Percentiles rank a stretch among this genome's conserved stretches.
These are phyloP conservation scores for Gryllus bimaculatus DNA, from an alignment of 1,140 invertebrate genomes.

Conservation along the genomic window DNA sequence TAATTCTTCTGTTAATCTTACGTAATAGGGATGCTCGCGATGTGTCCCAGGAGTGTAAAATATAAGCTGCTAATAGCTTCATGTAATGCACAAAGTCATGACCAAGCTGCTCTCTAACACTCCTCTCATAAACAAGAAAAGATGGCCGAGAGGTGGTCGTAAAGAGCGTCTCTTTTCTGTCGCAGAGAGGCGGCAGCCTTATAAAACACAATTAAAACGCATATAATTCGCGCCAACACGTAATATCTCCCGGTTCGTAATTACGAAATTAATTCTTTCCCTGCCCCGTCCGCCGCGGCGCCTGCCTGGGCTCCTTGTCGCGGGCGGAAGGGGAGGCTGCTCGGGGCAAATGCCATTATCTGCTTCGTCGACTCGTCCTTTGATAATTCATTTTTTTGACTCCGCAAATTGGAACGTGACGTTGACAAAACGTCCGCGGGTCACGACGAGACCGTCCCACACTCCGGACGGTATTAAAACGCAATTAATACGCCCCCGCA, in stretches of 20 bases:
- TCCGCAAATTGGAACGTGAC: slow-evolving; percentile 3
- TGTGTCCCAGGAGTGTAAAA: not conserved
- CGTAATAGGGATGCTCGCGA: not conserved
- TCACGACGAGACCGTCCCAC: not conserved
- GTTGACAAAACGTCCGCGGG: not conserved
- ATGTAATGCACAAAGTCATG: no score
- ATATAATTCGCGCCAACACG: no score
- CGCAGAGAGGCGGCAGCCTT: no score
- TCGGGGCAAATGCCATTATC: not conserved
- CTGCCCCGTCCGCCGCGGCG: no score
- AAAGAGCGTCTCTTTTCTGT: no score
- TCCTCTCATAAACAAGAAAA: not conserved
- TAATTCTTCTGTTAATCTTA: not conserved
- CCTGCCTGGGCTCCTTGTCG: not conserved
- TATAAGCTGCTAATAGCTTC: not conserved
- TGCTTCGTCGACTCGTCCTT: slow-evolving; percentile 2
- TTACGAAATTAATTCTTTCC: no score
- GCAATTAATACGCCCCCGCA: slow-evolving; percentile 2
- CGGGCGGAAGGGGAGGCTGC: not conserved
- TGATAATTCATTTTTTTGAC: slow-evolving; percentile 3
- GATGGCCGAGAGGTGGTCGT: no score
- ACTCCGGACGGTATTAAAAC: not conserved
- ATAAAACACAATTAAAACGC: no score
- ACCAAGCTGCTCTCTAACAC: not conserved
- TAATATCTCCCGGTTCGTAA: no score